Base-by-base conservation (phyloP, 2,888 invertebrate genomes). In the Cheilosia vulpina region DNA sequence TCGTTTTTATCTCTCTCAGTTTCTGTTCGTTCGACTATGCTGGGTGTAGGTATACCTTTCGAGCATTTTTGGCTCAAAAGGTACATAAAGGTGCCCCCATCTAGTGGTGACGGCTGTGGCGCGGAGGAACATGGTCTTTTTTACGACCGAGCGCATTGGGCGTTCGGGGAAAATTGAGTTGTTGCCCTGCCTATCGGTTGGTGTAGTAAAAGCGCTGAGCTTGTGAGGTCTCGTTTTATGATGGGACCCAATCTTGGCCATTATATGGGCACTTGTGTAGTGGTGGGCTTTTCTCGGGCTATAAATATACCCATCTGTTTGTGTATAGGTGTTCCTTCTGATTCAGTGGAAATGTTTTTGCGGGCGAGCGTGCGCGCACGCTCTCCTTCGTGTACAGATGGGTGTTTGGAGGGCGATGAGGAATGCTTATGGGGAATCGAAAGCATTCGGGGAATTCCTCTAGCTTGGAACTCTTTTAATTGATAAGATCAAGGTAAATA, bases 191-290 rank as follows among this genome's bases (percentile, higher is more conserved):
- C 53, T 69, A 34, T 57, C 53, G 55, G 82, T 72, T 75, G 68
- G 68, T 66, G 69, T 72, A 53, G 76, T 80, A 85, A 80, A 81
- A 85, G 71, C 81, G 65, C 63, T 69, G 75, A 85, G 69, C 84
- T 73, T 85, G 84, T 85, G 84, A 81, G 84, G 84, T 85, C 84
- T 81, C 31, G 63, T 75, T 84, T 85, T 76, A 85, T 80, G 84
- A 81, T 80, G 84, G 76, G 84, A 84, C 62, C 55, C 81, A 81
- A 80, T 84, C 75, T 60, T 75, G 69, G 69, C 57, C 71, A 77
- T 77, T 82, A 65, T 79, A 75, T 79, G 73, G 69, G 63, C 21
- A 52, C 77, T 78, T 55, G 63, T 72, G 72, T 72, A 63, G 68
- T 79, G 13, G 38, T 38, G 68, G 83, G 78, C 79, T 84, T 80